Conservation (phyloP, 1,140 invertebrate genomes). For the Arion vulgaris region DNA sequence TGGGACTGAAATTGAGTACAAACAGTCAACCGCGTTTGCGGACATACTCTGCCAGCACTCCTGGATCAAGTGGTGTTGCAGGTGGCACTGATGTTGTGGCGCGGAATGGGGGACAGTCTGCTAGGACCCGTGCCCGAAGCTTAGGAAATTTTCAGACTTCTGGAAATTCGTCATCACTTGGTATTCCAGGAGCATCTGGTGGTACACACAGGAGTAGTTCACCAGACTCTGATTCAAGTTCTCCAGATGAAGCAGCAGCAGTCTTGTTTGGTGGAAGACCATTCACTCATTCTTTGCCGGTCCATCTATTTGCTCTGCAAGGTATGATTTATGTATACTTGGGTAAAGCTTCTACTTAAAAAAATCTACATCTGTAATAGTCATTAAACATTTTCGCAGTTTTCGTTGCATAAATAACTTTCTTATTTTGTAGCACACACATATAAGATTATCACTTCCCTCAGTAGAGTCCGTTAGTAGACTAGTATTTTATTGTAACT, state of each 20-base stretch:
- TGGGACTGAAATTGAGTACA: constrained; percentile 68
- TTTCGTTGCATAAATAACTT: too few species aligned
- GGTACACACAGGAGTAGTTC: constrained; percentile 56
- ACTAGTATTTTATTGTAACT: too few species aligned
- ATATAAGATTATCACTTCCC: too few species aligned
- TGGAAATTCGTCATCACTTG: constrained; percentile 52
- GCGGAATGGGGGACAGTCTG: constrained; percentile 47
- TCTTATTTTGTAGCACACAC: too few species aligned
- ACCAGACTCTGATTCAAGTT: constrained; percentile 68
- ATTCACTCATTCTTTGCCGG: constrained; percentile 65
- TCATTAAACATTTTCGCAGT: too few species aligned
- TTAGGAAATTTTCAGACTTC: constrained; percentile 61
- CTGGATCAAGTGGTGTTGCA: constrained; percentile 56
- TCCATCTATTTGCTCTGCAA: constrained; percentile 67
- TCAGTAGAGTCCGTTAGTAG: too few species aligned
- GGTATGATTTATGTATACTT: constrained; percentile 49
- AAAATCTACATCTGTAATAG: too few species aligned
- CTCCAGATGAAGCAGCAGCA: constrained; percentile 60
- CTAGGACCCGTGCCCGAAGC: constrained; percentile 62
- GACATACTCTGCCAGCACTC: constrained; percentile 66
- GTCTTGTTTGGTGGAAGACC: constrained; percentile 51
- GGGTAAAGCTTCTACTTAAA: too few species aligned
- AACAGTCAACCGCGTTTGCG: constrained; percentile 58
- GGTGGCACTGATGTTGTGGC: constrained; percentile 52
- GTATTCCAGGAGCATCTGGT: constrained; percentile 60